A percentile compares a stretch with the other conserved stretches of the same genome.
Conservation (phyloP, 2,113 vertebrate genomes). For the Corvus cornix region DNA sequence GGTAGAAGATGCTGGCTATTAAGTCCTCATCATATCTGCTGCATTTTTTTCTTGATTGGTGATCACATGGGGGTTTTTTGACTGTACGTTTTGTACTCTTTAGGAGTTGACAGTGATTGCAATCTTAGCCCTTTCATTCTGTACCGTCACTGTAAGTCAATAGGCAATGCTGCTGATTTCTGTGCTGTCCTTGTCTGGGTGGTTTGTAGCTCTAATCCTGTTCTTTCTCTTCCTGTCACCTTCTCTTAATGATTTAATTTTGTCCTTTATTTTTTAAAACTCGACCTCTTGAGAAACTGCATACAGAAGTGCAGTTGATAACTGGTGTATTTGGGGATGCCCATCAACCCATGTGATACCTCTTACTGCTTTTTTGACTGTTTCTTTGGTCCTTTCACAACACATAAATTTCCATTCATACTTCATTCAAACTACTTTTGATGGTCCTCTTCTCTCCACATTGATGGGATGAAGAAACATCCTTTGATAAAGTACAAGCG, state of each 20-base stretch:
- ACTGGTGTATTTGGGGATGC: background rate
- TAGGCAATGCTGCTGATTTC: background rate
- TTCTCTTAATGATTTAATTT: background rate
- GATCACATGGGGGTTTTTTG: background rate
- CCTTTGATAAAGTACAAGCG: background rate
- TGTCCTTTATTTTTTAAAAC: background rate
- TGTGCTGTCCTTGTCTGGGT: background rate
- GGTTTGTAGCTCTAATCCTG: background rate
- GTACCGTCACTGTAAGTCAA: background rate
- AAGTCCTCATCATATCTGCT: background rate
- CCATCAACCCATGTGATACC: background rate
- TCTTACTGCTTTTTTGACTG: background rate
- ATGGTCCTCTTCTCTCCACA: background rate
- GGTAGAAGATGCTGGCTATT: background rate
- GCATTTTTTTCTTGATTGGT: background rate
- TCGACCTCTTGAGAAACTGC: background rate
- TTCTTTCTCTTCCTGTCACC: background rate
- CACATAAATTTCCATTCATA: background rate
- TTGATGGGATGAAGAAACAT: background rate
- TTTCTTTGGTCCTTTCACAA: background rate
- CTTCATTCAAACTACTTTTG: background rate
- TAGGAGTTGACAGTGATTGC: slow-evolving; percentile 7
- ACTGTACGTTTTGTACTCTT: background rate
- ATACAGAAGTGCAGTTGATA: background rate
- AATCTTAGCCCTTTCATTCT: slow-evolving; percentile 22